phyloP scores from a whole-genome alignment of 2,888 invertebrate species.

The Clistopyga incitator region DNA sequence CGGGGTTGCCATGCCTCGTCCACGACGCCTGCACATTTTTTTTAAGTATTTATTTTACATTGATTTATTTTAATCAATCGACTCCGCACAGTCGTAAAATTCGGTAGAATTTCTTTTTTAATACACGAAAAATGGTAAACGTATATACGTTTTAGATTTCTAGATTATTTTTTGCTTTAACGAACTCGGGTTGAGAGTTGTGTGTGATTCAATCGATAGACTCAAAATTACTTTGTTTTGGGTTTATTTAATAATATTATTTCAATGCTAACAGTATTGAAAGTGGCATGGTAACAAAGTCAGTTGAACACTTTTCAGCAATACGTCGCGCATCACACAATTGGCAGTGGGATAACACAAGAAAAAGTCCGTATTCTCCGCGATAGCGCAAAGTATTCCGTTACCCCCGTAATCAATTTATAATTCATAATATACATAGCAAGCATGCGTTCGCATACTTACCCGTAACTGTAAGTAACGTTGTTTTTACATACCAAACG shows the following conservation, averaged over 20 bases:
- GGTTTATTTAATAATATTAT: constrained; percentile 54
- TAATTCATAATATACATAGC: constrained; percentile 47
- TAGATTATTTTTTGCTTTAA: constrained; percentile 28
- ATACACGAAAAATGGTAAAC: neutral
- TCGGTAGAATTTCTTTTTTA: neutral
- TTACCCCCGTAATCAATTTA: constrained; percentile 59
- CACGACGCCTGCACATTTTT: constrained; percentile 50
- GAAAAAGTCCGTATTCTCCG: constrained; percentile 68
- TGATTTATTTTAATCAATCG: constrained; percentile 33
- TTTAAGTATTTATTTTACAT: constrained; percentile 31
- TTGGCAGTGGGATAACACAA: constrained; percentile 68
- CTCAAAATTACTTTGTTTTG: constrained; percentile 30
- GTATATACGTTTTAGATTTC: neutral
- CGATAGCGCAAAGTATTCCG: constrained; percentile 65
- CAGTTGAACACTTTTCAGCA: constrained; percentile 67
- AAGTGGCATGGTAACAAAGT: constrained; percentile 69
- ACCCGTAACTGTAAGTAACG: constrained; percentile 69
- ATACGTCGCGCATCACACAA: constrained; percentile 66
- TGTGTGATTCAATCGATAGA: constrained; percentile 53
- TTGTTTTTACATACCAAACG: constrained; percentile 72
- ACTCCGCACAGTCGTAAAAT: constrained; percentile 7
- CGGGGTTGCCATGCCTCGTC: constrained; percentile 57
- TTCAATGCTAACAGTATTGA: constrained; percentile 61
- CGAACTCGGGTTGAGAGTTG: constrained; percentile 65
- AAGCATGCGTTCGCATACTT: constrained; percentile 68